These are phyloP conservation scores for Emydura subglobosa DNA, from an alignment of 2,113 vertebrate species.

Conservation along the genomic window DNA sequence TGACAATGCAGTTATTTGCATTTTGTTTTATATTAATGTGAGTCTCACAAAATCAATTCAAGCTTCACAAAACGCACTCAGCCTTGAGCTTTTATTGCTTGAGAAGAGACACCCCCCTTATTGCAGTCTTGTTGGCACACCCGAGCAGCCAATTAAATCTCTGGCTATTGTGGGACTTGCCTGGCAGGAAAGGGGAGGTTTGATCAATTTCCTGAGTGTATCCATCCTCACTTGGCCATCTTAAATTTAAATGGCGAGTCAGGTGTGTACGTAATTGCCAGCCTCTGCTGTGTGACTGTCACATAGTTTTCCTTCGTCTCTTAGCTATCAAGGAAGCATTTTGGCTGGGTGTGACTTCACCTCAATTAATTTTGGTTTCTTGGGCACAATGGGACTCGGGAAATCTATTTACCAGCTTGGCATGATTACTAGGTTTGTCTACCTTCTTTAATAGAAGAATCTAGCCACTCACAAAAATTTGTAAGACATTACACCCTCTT, in stretches of 20 bases:
- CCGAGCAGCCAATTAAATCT: conserved; percentile 3
- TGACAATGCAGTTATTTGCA: neutral
- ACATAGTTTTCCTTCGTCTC: neutral
- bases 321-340: neutral
- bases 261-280: neutral
- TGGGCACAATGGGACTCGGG: neutral
- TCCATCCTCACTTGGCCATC: neutral
- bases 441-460: neutral
- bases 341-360: accelerated
- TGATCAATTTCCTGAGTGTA: neutral
- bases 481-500: neutral
- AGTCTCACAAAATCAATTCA: neutral
- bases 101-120: neutral
- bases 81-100: neutral
- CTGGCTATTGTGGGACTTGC: neutral
- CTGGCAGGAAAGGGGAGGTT: neutral
- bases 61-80: neutral
- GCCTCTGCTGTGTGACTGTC: neutral
- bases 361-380: neutral
- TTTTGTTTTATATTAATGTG: neutral
- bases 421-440: accelerated
- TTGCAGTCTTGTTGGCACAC: neutral
- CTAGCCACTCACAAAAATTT: accelerated
- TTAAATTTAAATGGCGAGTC: neutral
- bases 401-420: accelerated